phyloP scores from a whole-genome alignment of 92 coral and sea anemone species.

The Porites rus region DNA sequence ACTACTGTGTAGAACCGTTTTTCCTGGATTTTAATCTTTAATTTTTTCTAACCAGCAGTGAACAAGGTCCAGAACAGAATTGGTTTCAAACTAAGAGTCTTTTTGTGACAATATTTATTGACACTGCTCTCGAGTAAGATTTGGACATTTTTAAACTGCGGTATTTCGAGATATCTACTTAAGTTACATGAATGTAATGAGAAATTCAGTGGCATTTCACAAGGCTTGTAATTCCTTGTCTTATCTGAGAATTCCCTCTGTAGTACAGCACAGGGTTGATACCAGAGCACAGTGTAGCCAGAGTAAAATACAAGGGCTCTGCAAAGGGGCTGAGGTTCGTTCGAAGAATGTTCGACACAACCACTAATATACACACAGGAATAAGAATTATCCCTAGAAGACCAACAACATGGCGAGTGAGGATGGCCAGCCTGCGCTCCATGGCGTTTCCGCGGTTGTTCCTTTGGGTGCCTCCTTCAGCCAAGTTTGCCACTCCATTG shows the following conservation, averaged over 20 bases:
- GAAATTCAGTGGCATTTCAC: not conserved
- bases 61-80: too few relatives aligned
- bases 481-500: not conserved
- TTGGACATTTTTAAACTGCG: too few relatives aligned
- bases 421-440: constrained; percentile 6
- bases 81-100: too few relatives aligned
- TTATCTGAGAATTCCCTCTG: not conserved
- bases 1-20: too few relatives aligned
- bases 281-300: constrained; percentile 11
- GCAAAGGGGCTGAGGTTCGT: too few relatives aligned
- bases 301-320: not conserved
- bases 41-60: too few relatives aligned
- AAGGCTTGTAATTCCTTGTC: not conserved
- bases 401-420: constrained; percentile 8
- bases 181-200: too few relatives aligned
- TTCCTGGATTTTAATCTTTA: too few relatives aligned
- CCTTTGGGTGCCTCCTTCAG: not conserved
- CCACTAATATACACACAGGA: not conserved
- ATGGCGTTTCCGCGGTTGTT: not conserved
- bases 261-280: constrained; percentile 16
- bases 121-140: too few relatives aligned
- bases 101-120: too few relatives aligned
- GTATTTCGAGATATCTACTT: too few relatives aligned
- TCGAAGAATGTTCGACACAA: not conserved
- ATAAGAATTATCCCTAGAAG: not conserved